A percentile compares a stretch with the other conserved stretches of the same genome.
Evolutionary conservation across 2,797 vertebrate species (phyloP).

Genomic region (Benthosema pterotum): DNA sequence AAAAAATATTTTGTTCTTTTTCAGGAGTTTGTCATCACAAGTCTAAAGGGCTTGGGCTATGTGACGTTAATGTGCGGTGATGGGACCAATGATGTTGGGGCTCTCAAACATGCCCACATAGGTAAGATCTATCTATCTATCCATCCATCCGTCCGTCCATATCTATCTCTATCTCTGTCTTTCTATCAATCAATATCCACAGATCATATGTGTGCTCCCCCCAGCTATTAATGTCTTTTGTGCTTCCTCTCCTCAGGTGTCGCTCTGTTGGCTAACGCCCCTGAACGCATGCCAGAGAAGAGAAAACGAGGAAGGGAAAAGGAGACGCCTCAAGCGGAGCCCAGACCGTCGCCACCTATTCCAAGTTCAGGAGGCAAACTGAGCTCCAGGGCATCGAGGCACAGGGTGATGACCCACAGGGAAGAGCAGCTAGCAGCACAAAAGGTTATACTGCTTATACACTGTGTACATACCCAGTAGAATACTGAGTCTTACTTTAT

Average conservation of each 20-base stretch:
- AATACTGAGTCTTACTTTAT: no score
- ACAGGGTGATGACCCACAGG: slow-evolving; percentile 83
- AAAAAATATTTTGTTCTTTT: slow-evolving; percentile 6
- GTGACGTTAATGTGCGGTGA: slow-evolving; percentile 97
- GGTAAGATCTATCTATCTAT: slow-evolving; percentile 76
- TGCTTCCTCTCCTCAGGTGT: slow-evolving; percentile 81
- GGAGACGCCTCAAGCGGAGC: slow-evolving; percentile 67
- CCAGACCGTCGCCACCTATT: slow-evolving; percentile 62
- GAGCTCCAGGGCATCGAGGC: slow-evolving; percentile 85
- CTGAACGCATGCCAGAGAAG: slow-evolving; percentile 87
- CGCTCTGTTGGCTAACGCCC: slow-evolving; percentile 91
- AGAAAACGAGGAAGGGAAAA: slow-evolving; percentile 83
- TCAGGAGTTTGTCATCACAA: slow-evolving; percentile 96
- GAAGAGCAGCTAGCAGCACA: slow-evolving; percentile 92
- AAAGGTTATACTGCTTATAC: slow-evolving; percentile 78
- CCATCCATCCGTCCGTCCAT: no score
- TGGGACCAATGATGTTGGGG: slow-evolving; percentile 97
- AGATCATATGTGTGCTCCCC: not conserved
- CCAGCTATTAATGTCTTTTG: not conserved
- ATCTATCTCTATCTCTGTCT: no score
- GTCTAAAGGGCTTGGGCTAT: slow-evolving; percentile 92
- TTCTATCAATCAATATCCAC: not conserved
- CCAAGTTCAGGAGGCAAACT: slow-evolving; percentile 72
- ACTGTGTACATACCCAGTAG: not conserved
- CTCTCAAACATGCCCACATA: slow-evolving; percentile 95